These are phyloP conservation scores for Bambusicola thoracicus DNA, from an alignment of 2,113 vertebrate genomes.

Conservation along the genomic window DNA sequence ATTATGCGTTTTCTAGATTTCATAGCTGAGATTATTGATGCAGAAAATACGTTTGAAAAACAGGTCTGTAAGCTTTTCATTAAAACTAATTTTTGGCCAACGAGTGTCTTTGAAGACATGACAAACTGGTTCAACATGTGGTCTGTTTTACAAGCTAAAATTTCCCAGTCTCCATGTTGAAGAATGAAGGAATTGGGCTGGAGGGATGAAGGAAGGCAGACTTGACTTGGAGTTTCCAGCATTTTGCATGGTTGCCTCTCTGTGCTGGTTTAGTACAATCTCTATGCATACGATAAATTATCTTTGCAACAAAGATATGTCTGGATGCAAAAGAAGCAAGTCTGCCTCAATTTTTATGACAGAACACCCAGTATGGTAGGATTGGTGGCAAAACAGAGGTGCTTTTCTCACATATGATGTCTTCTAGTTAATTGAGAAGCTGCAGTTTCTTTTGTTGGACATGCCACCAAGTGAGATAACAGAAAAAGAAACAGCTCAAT, in stretches of 20 bases:
- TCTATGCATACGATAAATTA: background rate
- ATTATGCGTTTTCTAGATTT: background rate
- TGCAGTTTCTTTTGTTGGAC: conserved; percentile 82
- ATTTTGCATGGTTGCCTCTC: background rate
- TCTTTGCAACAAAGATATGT: background rate
- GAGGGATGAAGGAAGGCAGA: background rate
- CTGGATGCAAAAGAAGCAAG: background rate
- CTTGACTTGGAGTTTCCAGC: background rate
- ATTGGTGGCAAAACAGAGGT: background rate
- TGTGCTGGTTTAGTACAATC: background rate
- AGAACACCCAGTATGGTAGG: background rate
- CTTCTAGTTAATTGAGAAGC: conserved; percentile 84
- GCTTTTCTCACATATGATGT: background rate
- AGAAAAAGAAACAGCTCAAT: conserved; percentile 39
- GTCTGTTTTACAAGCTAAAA: background rate
- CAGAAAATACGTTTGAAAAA: background rate
- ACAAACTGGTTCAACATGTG: background rate
- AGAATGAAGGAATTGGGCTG: background rate
- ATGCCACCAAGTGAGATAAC: conserved; percentile 57
- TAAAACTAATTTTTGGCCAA: background rate
- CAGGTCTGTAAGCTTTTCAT: background rate
- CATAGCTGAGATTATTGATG: background rate
- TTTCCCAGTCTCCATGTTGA: background rate
- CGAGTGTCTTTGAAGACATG: background rate
- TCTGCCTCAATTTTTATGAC: background rate